phyloP scores from a whole-genome alignment of 2,888 invertebrate species.

The Aromia moschata region DNA sequence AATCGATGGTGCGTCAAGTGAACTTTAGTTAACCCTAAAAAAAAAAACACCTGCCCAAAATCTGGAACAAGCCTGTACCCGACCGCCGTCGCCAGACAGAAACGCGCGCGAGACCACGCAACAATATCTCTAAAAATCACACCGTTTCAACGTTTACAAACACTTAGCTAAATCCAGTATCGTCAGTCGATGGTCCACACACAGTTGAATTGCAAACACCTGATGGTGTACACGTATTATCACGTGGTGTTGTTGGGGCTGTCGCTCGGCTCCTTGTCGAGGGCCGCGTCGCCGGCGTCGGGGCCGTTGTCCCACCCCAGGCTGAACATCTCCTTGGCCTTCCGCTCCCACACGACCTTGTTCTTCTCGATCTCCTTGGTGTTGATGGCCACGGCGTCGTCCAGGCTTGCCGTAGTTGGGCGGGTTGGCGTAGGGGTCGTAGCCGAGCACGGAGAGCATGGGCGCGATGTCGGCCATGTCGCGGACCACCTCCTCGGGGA shows the following conservation, averaged over 20 bases:
- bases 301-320: constrained; percentile 47
- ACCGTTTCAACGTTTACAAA: constrained; percentile 9
- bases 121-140: constrained; percentile 5
- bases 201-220: constrained; percentile 49
- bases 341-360: constrained; percentile 59
- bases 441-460: constrained; percentile 91
- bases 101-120: not conserved
- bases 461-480: constrained; percentile 95
- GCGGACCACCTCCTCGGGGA: constrained; percentile 89
- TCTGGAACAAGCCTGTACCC: constrained; percentile 3
- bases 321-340: constrained; percentile 62
- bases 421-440: constrained; percentile 96
- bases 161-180: constrained; percentile 20
- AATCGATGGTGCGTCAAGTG: too few species aligned
- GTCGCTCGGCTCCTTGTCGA: constrained; percentile 59
- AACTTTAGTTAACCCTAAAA: too few species aligned
- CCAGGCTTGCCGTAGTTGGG: constrained; percentile 92
- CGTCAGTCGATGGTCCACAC: constrained; percentile 47
- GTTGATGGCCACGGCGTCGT: constrained; percentile 76
- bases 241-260: constrained; percentile 57
- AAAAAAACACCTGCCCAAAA: too few species aligned
- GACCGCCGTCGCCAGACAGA: not conserved
- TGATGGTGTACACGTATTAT: constrained; percentile 51
- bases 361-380: constrained; percentile 63
- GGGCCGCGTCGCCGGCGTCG: constrained; percentile 51